These are phyloP conservation scores for Peromyscus leucopus DNA, from an alignment of 2,113 vertebrate genomes.

Conservation along the genomic window DNA sequence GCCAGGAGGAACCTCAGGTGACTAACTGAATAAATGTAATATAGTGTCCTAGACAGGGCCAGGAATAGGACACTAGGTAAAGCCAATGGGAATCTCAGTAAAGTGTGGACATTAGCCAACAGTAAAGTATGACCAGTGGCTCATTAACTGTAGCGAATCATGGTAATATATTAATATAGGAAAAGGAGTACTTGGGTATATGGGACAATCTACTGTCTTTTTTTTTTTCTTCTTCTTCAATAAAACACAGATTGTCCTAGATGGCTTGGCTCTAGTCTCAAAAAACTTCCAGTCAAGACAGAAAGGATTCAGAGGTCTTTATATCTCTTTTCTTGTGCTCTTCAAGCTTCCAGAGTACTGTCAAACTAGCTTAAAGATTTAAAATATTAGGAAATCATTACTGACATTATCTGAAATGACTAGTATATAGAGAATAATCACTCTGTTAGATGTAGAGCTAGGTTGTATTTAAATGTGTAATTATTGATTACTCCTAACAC, in stretches of 20 bases:
- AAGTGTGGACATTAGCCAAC: neutral
- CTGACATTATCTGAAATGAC: neutral
- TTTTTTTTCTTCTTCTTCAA: neutral
- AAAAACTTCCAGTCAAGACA: neutral
- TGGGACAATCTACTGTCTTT: neutral
- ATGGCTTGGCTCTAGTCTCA: neutral
- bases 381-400: neutral
- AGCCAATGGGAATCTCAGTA: neutral
- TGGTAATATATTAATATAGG: neutral
- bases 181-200: neutral
- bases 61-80: neutral
- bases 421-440: neutral
- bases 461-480: neutral
- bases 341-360: neutral
- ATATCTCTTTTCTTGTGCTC: neutral
- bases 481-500: conserved; percentile 7
- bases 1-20: neutral
- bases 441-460: neutral
- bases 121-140: neutral
- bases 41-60: neutral
- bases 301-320: neutral
- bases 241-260: neutral
- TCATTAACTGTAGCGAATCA: neutral
- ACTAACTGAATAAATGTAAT: neutral
- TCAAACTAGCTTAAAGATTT: neutral